These are phyloP conservation scores for Crossocerus cetratus DNA, from an alignment of 2,888 invertebrate species.

Conservation along the genomic window DNA sequence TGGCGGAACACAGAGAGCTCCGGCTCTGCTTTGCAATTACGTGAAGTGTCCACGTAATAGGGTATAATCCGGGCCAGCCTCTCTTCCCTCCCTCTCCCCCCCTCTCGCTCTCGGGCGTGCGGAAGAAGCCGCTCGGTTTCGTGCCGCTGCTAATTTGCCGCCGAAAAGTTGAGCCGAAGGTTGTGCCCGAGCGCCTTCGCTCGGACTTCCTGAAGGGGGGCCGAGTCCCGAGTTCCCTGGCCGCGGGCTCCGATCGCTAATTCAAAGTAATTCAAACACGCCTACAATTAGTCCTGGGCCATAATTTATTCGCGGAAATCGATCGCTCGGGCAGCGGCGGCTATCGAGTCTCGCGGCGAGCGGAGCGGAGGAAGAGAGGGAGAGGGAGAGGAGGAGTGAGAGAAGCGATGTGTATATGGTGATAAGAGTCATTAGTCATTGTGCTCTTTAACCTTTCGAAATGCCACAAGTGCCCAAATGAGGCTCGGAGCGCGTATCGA, in stretches of 20 bases:
- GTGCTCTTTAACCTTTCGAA: conserved; percentile 4
- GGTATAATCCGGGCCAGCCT: not conserved
- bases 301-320: not conserved
- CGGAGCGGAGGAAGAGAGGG: not conserved
- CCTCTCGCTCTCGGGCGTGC: conserved; percentile 4
- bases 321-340: not conserved
- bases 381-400: not conserved
- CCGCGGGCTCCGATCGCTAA: not conserved
- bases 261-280: conserved; percentile 4
- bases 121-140: conserved; percentile 24
- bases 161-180: conserved; percentile 8
- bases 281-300: not conserved
- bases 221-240: too few relatives aligned
- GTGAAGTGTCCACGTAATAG: conserved; percentile 10
- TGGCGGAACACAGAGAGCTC: conserved; percentile 5
- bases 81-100: not conserved
- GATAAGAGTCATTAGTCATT: conserved; percentile 6
- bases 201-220: not conserved
- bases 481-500: not conserved
- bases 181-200: conserved; percentile 1
- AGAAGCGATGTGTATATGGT: not conserved
- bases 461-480: conserved; percentile 5
- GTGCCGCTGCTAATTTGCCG: conserved; percentile 19
- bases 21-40: conserved; percentile 20
- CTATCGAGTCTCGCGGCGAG: not conserved